Base-by-base conservation (phyloP, 2,888 invertebrate species). In the Yponomeuta evonymella region DNA sequence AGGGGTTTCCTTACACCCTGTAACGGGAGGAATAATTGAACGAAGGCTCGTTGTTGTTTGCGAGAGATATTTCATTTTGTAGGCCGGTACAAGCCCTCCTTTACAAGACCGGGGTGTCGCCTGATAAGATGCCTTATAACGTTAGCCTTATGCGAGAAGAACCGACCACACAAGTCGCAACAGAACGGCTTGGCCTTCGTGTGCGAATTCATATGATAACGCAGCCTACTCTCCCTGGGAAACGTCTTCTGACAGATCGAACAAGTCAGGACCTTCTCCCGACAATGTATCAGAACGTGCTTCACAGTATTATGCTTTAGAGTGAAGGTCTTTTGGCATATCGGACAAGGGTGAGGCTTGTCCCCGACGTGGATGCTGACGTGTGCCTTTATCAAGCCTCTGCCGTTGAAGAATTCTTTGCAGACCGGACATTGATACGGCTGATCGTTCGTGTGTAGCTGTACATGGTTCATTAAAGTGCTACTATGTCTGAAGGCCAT, bases 141-240 rank as follows among this genome's bases (percentile, higher is more conserved):
- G 71, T 88, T 89, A 30, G 88, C 88, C 58, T 83, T 83, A 69
- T 89, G 88, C 0, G 88, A 87, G 72, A 89, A 89, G 29, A 79
- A 75, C 71, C 85, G 87, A 0, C 79, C 78, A 67, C 89, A 89
- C 0, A 83, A 72, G 0, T 78, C 75, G 71, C 89, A 89, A 0
- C 77, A 62, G 15, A 89, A 89, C 67, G 83, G 82, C 10, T 86
- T 87, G 12, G 83, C 84, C 33, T 84, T 83, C 0, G 80, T 63
- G 8, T 89, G 89, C 0, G 79, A 84, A 0, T 81, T 74, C 86
- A 89, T 86, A 43, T 89, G 89, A 23, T 89, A 89, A 10, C 79
- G 83, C 1, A 89, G 65, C 1, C 89, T 72, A 29, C 87, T 87
- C 48, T 88, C 88, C 29, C 82, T 79, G 0, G 89, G 89, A 12